phyloP scores from a whole-genome alignment of 2,888 invertebrate genomes.

The Dryococelus australis region DNA sequence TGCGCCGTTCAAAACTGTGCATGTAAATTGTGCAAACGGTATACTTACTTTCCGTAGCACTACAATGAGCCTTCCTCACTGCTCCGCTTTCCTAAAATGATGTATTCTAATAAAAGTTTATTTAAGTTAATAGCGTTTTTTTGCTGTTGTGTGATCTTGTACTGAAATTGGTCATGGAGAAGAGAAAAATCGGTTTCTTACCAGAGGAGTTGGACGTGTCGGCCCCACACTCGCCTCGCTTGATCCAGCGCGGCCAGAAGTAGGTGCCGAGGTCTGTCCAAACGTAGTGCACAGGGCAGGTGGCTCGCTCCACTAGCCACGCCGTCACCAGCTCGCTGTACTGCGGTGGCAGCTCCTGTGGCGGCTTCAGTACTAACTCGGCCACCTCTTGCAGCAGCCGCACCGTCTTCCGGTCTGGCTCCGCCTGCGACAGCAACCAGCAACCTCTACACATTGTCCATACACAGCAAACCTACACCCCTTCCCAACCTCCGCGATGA shows the following conservation, averaged over 20 bases:
- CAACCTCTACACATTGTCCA: not conserved
- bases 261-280: slow-evolving; percentile 62
- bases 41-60: too few relatives aligned
- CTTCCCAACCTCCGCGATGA: too few relatives aligned
- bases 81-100: too few relatives aligned
- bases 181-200: not conserved
- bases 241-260: slow-evolving; percentile 63
- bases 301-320: slow-evolving; percentile 52
- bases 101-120: too few relatives aligned
- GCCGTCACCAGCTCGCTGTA: slow-evolving; percentile 49
- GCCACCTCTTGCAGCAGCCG: slow-evolving; percentile 46
- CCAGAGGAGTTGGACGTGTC: slow-evolving; percentile 6
- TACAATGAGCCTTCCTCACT: too few relatives aligned
- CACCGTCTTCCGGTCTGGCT: slow-evolving; percentile 48
- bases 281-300: slow-evolving; percentile 59
- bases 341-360: slow-evolving; percentile 47
- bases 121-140: too few relatives aligned
- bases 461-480: too few relatives aligned
- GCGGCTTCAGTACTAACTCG: slow-evolving; percentile 23
- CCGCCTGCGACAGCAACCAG: not conserved
- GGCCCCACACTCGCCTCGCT: slow-evolving; percentile 56
- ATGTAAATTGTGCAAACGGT: too few relatives aligned
- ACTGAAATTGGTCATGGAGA: too few relatives aligned
- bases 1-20: too few relatives aligned
- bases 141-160: too few relatives aligned